Evolutionary conservation across 2,888 invertebrate genomes (phyloP).

Genomic region (Tipula lateralis): DNA sequence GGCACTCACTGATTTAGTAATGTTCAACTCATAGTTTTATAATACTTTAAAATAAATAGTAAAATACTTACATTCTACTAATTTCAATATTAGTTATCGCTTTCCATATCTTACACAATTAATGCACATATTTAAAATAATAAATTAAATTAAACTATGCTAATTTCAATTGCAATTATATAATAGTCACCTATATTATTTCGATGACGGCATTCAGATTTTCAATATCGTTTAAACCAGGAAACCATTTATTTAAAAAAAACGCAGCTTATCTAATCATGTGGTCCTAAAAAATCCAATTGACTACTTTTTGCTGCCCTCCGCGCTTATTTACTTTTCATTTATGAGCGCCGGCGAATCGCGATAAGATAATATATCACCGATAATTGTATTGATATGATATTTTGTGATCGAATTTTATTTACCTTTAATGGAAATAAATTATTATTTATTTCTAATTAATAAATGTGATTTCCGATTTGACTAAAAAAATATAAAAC

Average conservation of each 20-base stretch:
- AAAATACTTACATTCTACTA: no score
- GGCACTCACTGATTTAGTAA: no score
- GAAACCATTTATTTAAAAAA: neutral
- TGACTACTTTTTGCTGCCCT: neutral
- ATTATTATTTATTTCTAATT: conserved; percentile 1
- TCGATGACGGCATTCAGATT: no score
- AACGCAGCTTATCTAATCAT: neutral
- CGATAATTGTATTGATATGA: neutral
- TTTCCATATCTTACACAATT: no score
- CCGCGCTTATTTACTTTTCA: neutral
- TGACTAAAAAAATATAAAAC: neutral
- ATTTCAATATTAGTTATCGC: no score
- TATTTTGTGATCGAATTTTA: neutral
- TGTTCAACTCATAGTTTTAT: no score
- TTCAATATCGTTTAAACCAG: neutral
- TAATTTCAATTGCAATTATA: no score
- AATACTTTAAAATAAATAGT: no score
- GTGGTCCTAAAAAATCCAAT: neutral
- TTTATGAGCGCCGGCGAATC: neutral
- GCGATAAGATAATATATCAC: neutral
- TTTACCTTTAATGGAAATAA: neutral
- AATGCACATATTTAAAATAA: no score
- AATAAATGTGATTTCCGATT: neutral
- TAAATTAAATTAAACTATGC: no score
- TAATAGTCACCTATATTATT: no score